These are phyloP conservation scores for Diarsia dahlii DNA, from an alignment of 2,888 invertebrate species.

Conservation along the genomic window DNA sequence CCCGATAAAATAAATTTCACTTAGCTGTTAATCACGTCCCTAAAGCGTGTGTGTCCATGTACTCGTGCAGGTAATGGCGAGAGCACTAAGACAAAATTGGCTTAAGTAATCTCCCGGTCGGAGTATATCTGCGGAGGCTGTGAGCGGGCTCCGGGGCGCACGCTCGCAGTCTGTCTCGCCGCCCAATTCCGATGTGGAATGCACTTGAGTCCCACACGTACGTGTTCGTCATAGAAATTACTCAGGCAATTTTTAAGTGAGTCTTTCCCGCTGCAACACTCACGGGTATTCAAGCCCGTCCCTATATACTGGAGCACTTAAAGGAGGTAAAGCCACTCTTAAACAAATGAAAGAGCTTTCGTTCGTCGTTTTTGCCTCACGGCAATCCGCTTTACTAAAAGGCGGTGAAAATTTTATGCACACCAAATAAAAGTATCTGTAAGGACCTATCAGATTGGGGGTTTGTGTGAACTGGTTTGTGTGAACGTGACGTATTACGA, in stretches of 20 bases:
- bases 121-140: constrained; percentile 72
- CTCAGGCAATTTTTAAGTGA: constrained; percentile 88
- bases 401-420: constrained; percentile 86
- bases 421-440: constrained; percentile 76
- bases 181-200: constrained; percentile 81
- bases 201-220: constrained; percentile 80
- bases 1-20: constrained; percentile 85
- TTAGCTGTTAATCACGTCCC: constrained; percentile 85
- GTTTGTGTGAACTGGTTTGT: constrained; percentile 44
- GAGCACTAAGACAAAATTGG: constrained; percentile 86
- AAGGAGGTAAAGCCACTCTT: constrained; percentile 86
- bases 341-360: constrained; percentile 89
- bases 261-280: constrained; percentile 87
- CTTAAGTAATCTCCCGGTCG: constrained; percentile 82
- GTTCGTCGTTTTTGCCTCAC: constrained; percentile 80
- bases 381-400: constrained; percentile 86
- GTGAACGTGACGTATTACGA: constrained; percentile 7
- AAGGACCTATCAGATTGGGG: constrained; percentile 66
- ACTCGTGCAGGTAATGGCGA: constrained; percentile 81
- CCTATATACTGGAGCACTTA: constrained; percentile 86
- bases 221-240: constrained; percentile 89
- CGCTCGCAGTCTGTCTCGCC: constrained; percentile 63
- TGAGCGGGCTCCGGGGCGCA: constrained; percentile 50
- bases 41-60: constrained; percentile 79
- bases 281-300: constrained; percentile 84